These are phyloP conservation scores for Gopherus evgoodei DNA, from an alignment of 2,113 vertebrate genomes.

Conservation along the genomic window DNA sequence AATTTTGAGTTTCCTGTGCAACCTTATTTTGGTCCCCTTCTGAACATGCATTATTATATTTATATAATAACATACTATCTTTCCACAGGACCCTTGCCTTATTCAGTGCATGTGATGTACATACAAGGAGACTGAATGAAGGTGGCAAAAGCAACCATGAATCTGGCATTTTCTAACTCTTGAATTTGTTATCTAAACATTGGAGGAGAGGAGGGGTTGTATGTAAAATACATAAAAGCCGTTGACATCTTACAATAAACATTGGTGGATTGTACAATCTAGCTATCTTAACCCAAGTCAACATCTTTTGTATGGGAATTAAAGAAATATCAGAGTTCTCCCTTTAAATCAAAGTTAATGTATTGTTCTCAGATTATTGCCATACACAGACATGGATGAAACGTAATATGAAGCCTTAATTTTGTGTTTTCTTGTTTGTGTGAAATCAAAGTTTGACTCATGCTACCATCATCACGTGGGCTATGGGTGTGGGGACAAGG, in stretches of 20 bases:
- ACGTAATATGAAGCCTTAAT: not conserved
- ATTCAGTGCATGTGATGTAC: not conserved
- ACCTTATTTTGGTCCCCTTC: not conserved
- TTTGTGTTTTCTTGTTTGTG: not conserved
- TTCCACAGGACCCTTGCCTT: not conserved
- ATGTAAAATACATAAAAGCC: not conserved
- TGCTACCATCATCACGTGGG: not conserved
- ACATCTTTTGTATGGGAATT: not conserved
- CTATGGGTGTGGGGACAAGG: not conserved
- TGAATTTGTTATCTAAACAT: not conserved
- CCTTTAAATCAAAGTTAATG: not conserved
- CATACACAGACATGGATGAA: not conserved
- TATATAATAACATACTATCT: not conserved
- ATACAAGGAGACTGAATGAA: not conserved
- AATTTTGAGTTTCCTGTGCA: not conserved
- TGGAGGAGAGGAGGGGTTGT: not conserved
- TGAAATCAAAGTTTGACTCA: not conserved
- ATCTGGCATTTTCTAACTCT: not conserved
- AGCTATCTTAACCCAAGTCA: not conserved
- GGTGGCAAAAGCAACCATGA: not conserved
- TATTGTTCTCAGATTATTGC: not conserved
- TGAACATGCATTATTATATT: no score
- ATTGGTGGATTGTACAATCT: not conserved
- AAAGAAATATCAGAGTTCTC: rapidly evolving
- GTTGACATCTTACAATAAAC: not conserved